Evolutionary conservation across 1,140 invertebrate genomes (phyloP).

Genomic region (Pissodes strobi): DNA sequence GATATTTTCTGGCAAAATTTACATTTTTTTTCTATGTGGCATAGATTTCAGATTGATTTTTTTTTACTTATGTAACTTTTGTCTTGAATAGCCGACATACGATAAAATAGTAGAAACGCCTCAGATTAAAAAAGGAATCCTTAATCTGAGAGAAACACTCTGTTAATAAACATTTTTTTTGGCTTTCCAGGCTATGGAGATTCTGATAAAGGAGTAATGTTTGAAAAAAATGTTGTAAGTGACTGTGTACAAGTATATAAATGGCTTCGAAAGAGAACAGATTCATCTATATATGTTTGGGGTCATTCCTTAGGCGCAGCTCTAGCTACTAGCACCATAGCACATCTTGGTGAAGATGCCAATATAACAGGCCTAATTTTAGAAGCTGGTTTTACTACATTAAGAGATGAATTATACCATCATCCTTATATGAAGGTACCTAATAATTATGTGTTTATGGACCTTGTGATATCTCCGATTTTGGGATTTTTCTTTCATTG

Average conservation of each 20-base stretch:
- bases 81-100: too few species aligned
- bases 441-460: too few species aligned
- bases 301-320: constrained; percentile 51
- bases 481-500: too few species aligned
- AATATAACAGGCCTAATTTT: constrained; percentile 45
- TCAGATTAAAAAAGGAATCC: too few species aligned
- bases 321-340: constrained; percentile 39
- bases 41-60: too few species aligned
- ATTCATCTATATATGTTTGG: constrained; percentile 48
- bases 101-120: too few species aligned
- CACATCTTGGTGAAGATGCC: constrained; percentile 29
- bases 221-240: constrained; percentile 46
- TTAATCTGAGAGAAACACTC: too few species aligned
- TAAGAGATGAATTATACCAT: constrained; percentile 47
- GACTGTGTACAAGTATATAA: constrained; percentile 49
- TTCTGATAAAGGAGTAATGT: constrained; percentile 43
- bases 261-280: constrained; percentile 42
- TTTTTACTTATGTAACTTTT: too few species aligned
- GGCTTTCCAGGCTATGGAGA: constrained; percentile 49
- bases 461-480: too few species aligned
- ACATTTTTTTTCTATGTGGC: too few species aligned
- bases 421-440: constrained; percentile 47
- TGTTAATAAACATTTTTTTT: too few species aligned
- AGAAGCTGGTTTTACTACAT: constrained; percentile 49
- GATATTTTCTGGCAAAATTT: too few species aligned